These are phyloP conservation scores for Rhaphigaster nebulosa DNA, from an alignment of 2,888 invertebrate genomes.

Conservation along the genomic window DNA sequence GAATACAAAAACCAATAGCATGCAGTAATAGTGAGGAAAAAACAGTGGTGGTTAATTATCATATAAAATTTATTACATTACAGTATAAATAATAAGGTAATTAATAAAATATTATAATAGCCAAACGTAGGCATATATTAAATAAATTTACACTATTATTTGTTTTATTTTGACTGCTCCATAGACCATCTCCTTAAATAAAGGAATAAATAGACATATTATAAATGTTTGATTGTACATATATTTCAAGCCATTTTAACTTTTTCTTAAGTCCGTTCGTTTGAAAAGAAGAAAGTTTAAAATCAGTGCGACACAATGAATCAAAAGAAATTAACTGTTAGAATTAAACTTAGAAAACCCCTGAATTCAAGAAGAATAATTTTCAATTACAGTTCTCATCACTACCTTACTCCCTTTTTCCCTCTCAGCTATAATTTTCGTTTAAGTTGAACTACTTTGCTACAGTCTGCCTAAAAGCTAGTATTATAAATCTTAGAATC, in stretches of 20 bases:
- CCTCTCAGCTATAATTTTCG: neutral
- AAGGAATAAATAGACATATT: too few species aligned
- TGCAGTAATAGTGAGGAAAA: too few species aligned
- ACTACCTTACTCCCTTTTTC: neutral
- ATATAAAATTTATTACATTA: too few species aligned
- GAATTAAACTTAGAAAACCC: neutral
- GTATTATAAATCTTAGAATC: neutral
- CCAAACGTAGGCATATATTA: too few species aligned
- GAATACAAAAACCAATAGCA: too few species aligned
- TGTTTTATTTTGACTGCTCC: too few species aligned
- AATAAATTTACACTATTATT: too few species aligned
- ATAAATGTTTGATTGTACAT: too few species aligned
- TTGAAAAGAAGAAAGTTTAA: neutral
- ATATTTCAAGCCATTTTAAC: neutral
- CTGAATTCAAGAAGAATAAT: neutral
- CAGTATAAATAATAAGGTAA: too few species aligned
- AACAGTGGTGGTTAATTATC: too few species aligned
- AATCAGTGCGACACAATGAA: neutral
- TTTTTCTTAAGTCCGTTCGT: neutral
- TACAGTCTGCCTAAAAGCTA: neutral
- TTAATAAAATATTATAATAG: too few species aligned
- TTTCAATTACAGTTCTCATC: constrained; percentile 12
- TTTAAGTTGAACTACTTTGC: neutral
- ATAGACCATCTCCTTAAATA: too few species aligned
- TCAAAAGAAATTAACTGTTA: neutral